Base-by-base conservation (phyloP, 1,140 invertebrate genomes). In the Scaptomyza hsui region DNA sequence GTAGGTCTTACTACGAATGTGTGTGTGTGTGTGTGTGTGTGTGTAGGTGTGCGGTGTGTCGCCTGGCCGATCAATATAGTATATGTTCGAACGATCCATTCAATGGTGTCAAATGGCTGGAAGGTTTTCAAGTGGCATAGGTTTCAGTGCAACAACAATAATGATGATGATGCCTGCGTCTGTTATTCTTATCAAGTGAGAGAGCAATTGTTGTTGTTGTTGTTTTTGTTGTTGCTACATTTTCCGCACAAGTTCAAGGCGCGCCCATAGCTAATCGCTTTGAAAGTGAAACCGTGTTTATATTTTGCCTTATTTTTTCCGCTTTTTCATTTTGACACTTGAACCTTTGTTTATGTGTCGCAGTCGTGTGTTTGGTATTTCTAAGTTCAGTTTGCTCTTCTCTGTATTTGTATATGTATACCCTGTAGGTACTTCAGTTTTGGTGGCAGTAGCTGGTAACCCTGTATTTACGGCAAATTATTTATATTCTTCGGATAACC, bases 261-360 rank as follows among this genome's bases (percentile, higher is more conserved):
- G 81, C 77, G 72, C 47, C 81, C 81, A 64, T 86, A 62, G 81
- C 81, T 86, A 85, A 85, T 85, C 81, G 77, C 81, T 85, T 85
- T 85, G 81, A 85, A 85, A 85, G 81, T 86, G 81, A 85, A 85
- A 85, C 81, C 82, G 59, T 85, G 81, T 85, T 85, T 85, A 85
- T 77, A 72, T 78, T 82, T 86, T 74, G 24, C 61, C 68, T 76
- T 76, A 60, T 47, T 63, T 77, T 81, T 85, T 77, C 77, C 81
- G 73, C 57, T 78, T 55, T 60, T 37, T 24, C 57, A 29, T 59
- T n/a, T n/a, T 67, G 56, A 63, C 52, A 75, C 73, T 71, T 61
- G 69, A 75, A 21, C 12, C 56, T 19, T 68, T 68, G 39, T 71
- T 71, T 71, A 65, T 57, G 52, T 55, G 47, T 9, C 9, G 37